Conservation (phyloP, 2,888 invertebrate species). For the Phyllotreta cruciferae region DNA sequence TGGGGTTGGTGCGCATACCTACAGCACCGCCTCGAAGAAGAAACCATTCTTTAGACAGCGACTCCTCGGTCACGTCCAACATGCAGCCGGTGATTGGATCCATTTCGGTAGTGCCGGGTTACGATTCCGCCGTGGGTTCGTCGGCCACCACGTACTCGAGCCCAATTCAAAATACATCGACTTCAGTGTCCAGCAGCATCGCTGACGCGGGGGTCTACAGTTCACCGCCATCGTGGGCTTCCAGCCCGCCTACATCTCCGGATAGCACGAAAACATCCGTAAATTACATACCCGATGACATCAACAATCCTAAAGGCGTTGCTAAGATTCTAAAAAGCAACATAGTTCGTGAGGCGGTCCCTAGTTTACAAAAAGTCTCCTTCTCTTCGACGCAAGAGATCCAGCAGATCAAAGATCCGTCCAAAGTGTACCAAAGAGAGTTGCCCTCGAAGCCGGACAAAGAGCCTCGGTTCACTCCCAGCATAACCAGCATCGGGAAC, state of each 20-base stretch:
- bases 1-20: conserved; percentile 55
- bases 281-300: conserved; percentile 64
- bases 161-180: conserved; percentile 61
- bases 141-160: conserved; percentile 65
- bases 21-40: conserved; percentile 60
- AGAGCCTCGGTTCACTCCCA: conserved; percentile 63
- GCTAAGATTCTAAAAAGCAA: conserved; percentile 30
- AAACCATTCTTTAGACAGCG: conserved; percentile 63
- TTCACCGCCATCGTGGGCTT: conserved; percentile 67
- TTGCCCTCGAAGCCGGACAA: conserved; percentile 38
- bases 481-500: conserved; percentile 71
- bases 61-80: conserved; percentile 58
- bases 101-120: conserved; percentile 57
- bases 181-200: conserved; percentile 57
- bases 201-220: conserved; percentile 60
- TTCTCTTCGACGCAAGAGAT: conserved; percentile 68
- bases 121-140: conserved; percentile 73
- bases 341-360: conserved; percentile 46
- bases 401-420: conserved; percentile 48
- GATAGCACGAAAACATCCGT: conserved; percentile 64
- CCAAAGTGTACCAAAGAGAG: conserved; percentile 55
- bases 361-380: conserved; percentile 66
- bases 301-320: conserved; percentile 49
- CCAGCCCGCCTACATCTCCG: conserved; percentile 66
- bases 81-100: conserved; percentile 59